These are phyloP conservation scores for Sebastes flavidus DNA, from an alignment of 2,797 vertebrate genomes.

Conservation along the genomic window DNA sequence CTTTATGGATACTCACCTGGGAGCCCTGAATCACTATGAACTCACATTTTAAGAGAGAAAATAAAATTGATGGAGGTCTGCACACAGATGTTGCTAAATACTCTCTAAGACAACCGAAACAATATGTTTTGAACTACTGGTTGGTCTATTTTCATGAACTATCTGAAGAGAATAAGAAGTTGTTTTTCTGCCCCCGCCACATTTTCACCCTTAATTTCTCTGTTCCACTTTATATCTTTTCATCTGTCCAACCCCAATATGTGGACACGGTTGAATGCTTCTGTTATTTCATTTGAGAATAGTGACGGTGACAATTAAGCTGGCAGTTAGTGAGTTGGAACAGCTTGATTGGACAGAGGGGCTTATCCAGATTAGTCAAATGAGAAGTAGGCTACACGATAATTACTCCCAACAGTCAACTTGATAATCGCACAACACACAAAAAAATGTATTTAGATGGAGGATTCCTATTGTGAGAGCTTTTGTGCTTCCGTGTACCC, in stretches of 20 bases:
- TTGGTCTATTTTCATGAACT: neutral
- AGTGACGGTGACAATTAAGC: constrained; percentile 52
- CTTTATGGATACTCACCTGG: neutral
- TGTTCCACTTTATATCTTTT: constrained; percentile 28
- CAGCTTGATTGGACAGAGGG: constrained; percentile 53
- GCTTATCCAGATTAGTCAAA: constrained; percentile 67
- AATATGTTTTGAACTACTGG: neutral
- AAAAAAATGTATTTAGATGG: constrained; percentile 15
- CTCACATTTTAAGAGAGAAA: constrained; percentile 2
- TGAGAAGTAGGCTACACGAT: constrained; percentile 57
- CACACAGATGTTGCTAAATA: neutral
- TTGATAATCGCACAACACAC: constrained; percentile 28
- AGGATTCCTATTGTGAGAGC: constrained; percentile 19
- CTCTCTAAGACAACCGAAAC: neutral
- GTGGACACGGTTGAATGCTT: constrained; percentile 42
- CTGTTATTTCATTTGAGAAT: constrained; percentile 42
- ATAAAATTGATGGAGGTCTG: constrained; percentile 5
- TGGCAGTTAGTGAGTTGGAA: constrained; percentile 62
- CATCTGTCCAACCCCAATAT: constrained; percentile 14
- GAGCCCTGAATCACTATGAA: constrained; percentile 20
- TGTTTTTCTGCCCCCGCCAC: constrained; percentile 12
- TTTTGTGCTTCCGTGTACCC: constrained; percentile 9
- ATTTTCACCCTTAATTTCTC: constrained; percentile 11
- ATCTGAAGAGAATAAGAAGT: neutral
- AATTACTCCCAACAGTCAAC: constrained; percentile 59